A percentile compares a stretch with the other conserved stretches of the same genome.
phyloP scores from a whole-genome alignment of 2,888 invertebrate species.

The Tyria jacobaeae region DNA sequence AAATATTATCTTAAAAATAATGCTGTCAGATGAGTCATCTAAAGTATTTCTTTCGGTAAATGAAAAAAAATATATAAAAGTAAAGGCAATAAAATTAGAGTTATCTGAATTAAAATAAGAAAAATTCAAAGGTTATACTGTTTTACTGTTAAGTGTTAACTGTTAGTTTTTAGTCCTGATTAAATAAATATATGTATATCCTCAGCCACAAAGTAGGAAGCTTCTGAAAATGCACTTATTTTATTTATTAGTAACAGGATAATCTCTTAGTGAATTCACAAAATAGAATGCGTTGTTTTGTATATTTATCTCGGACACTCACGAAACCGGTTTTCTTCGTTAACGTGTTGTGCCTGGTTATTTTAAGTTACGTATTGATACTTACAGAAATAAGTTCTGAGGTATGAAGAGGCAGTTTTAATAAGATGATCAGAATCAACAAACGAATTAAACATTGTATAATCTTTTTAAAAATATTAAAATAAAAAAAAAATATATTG shows the following conservation, averaged over 20 bases:
- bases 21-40: background rate
- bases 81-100: background rate
- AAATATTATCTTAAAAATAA: background rate
- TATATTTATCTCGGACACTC: slow-evolving; percentile 1
- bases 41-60: background rate
- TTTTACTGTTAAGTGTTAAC: background rate
- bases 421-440: background rate
- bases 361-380: background rate
- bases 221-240: background rate
- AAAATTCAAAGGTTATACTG: background rate
- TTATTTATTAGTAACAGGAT: background rate
- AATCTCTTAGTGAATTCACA: background rate
- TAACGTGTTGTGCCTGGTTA: background rate
- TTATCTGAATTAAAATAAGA: background rate
- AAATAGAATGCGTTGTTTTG: background rate
- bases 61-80: background rate
- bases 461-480: too few relatives aligned
- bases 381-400: background rate
- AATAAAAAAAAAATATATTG: too few relatives aligned
- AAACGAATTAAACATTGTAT: too few relatives aligned
- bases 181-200: background rate
- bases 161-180: too few relatives aligned
- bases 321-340: slow-evolving; percentile 9
- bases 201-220: background rate
- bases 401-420: background rate